Base-by-base conservation (phyloP, 2,888 invertebrate species). In the Cyclophora punctaria region DNA sequence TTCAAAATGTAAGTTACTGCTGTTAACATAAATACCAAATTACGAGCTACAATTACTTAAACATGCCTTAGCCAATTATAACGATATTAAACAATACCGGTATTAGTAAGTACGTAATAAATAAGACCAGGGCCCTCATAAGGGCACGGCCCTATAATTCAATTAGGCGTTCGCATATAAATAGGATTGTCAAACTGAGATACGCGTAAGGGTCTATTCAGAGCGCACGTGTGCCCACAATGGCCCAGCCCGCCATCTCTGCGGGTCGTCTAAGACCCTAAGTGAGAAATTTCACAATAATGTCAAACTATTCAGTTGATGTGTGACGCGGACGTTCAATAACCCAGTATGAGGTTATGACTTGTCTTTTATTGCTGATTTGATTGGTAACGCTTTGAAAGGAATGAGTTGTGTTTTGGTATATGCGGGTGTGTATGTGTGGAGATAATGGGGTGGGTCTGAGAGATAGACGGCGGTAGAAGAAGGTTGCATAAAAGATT, bases 241-340 rank as follows among this genome's bases (percentile, higher is more conserved):
- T 76, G 55, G 73, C 67, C 73, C 71, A 78, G 76, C 77, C 75
- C 73, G 71, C 73, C 71, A 69, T 69, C 71, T 65, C 83, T 79
- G 85, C 83, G 84, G 82, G 86, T 82, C 73, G 80, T 73, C 78
- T 20, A 53, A 65, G 62, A 60, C 67, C 66, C 73, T 61, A 76
- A 80, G 79, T 78, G 81, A 80, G 82, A 82, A 79, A 67, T 72
- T 80, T 80, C 79, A 83, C 83, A 82, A 84, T 80, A 74, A 76
- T 83, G 85, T 83, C 81, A 78, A 74, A 81, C 75, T 78, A 79
- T 80, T 78, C 74, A 75, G 68, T 60, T 70, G 72, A 78, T 75
- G 82, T 80, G 81, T 78, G 83, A 83, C 71, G 80, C 67, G 64
- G 52, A 51, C 48, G 55, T 50, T 85, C 80, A 85, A 86, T 76